Evolutionary conservation across 2,113 vertebrate genomes (phyloP).

Genomic region (Strix aluco): DNA sequence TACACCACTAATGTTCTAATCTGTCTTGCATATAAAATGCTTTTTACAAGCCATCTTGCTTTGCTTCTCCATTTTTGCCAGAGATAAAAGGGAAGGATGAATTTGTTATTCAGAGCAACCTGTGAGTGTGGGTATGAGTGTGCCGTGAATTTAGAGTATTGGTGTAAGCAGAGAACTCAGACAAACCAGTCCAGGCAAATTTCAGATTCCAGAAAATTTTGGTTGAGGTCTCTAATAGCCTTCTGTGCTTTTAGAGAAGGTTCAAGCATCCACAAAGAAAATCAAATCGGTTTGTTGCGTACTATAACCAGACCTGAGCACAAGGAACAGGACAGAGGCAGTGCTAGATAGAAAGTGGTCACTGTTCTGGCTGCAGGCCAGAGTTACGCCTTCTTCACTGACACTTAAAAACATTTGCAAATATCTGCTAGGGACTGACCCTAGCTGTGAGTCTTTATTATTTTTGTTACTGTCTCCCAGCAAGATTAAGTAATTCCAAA

Average conservation of each 20-base stretch:
- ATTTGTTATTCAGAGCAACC: slow-evolving; percentile 29
- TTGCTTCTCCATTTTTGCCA: neutral
- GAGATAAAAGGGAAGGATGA: neutral
- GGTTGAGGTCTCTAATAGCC: neutral
- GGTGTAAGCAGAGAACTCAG: neutral
- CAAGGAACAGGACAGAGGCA: neutral
- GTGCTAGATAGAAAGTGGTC: neutral
- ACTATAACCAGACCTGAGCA: neutral
- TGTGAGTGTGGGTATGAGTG: neutral
- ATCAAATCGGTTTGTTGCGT: neutral
- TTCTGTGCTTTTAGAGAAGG: neutral
- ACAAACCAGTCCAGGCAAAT: slow-evolving; percentile 32
- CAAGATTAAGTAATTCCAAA: slow-evolving; percentile 50
- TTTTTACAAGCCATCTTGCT: slow-evolving; percentile 1
- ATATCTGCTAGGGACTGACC: neutral
- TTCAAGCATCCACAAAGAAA: neutral
- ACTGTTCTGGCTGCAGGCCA: neutral
- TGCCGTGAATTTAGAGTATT: neutral
- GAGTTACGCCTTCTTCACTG: neutral
- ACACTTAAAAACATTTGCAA: neutral
- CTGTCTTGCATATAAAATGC: slow-evolving; percentile 66
- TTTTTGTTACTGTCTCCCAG: slow-evolving; percentile 41
- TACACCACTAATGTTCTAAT: slow-evolving; percentile 72
- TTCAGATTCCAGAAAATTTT: slow-evolving; percentile 4
- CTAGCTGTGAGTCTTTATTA: neutral